A percentile compares a stretch with the other conserved stretches of the same genome.
Conservation (phyloP, 1,140 invertebrate genomes). For the Limonius californicus region DNA sequence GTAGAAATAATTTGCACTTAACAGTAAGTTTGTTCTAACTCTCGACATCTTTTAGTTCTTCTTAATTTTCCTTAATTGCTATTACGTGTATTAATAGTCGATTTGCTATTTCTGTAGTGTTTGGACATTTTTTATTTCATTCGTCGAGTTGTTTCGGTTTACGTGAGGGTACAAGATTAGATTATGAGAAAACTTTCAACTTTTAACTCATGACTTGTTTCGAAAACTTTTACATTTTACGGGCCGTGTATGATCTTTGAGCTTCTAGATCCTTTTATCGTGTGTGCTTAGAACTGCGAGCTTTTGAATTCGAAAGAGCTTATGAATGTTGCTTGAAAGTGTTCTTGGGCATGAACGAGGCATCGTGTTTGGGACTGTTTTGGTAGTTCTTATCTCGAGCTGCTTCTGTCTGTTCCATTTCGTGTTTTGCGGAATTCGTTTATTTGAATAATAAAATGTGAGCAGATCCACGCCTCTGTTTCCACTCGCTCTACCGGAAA, state of each 20-base stretch:
- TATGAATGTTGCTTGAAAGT: background rate
- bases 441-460: background rate
- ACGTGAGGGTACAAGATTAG: too few species aligned
- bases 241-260: background rate
- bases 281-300: background rate
- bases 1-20: too few species aligned
- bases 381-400: background rate
- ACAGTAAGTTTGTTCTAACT: too few species aligned
- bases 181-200: background rate
- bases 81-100: too few species aligned
- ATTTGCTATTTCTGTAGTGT: too few species aligned
- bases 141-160: too few species aligned
- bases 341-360: background rate
- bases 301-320: background rate
- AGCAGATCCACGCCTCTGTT: background rate
- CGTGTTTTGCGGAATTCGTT: background rate
- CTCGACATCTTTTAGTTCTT: too few species aligned
- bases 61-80: too few species aligned
- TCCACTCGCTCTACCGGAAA: background rate
- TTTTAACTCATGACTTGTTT: background rate
- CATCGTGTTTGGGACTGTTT: background rate
- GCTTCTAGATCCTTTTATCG: background rate
- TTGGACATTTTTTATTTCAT: too few species aligned
- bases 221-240: background rate
- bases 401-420: background rate